A percentile compares a stretch with the other conserved stretches of the same genome.
phyloP scores from a whole-genome alignment of 2,797 vertebrate species.

The Choloepus didactylus region DNA sequence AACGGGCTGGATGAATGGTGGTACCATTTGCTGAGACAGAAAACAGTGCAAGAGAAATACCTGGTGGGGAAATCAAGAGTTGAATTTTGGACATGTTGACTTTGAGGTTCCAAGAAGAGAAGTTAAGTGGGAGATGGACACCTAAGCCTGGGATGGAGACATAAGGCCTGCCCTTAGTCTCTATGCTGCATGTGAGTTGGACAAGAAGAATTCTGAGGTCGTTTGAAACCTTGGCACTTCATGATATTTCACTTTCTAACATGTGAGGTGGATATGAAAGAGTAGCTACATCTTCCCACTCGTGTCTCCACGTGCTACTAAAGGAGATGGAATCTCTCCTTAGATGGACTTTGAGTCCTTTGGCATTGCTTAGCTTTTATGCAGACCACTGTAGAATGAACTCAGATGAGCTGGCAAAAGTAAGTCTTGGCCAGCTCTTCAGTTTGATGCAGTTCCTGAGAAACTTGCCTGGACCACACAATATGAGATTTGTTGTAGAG shows the following conservation, averaged over 20 bases:
- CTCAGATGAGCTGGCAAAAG: not conserved
- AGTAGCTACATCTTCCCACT: not conserved
- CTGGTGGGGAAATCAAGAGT: not conserved
- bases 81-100: not conserved
- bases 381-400: not conserved
- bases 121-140: not conserved
- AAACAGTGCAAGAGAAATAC: not conserved
- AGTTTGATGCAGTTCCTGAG: not conserved
- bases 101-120: slow-evolving; percentile 8
- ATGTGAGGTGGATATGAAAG: not conserved
- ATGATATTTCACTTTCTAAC: not conserved
- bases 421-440: not conserved
- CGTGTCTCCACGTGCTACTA: not conserved
- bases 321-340: not conserved
- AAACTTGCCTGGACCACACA: not conserved
- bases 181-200: not conserved
- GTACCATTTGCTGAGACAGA: not conserved
- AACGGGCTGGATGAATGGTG: not conserved
- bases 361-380: not conserved
- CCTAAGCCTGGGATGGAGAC: not conserved
- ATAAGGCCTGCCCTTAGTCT: not conserved
- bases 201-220: not conserved
- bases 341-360: not conserved
- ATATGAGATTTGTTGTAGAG: not conserved
- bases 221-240: not conserved